Base-by-base conservation (phyloP, 1,140 invertebrate species). In the Listronotus bonariensis region DNA sequence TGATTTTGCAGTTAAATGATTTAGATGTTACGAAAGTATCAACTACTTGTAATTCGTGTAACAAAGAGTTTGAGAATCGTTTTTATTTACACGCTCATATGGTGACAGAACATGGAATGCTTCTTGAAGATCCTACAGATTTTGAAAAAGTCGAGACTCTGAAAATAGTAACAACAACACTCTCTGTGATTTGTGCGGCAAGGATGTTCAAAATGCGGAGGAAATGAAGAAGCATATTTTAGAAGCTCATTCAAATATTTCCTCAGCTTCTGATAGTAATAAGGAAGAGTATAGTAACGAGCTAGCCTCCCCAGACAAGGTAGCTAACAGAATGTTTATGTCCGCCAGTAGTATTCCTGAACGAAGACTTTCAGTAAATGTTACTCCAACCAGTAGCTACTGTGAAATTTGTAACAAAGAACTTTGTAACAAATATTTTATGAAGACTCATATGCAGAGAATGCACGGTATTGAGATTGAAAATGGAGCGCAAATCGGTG, bases 401-500 rank as follows among this genome's bases (percentile, higher is more conserved):
- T 99, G 98, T 80, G 96, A 98, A 77, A 97, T 99, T 62, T 99
- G 98, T 80, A 98, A 99, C 80, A 99, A 99, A 82, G 96, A 99
- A 79, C 80, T 98, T 34, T 99, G 97, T 81, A 99, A 99, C 82
- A 99, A 99, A 79, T 99, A 99, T 76, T 99, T 99, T 78, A 95
- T 99, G 89, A 96, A 98, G 77, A 99, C 96, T 0, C 97, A 99
- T 81, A 99, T 99, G 94, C 90, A 98, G 72, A 91, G 98, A 78
- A 98, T 99, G 92, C 97, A 99, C 79, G 96, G 96, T 12, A 97
- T 99, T 60, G 93, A 96, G 75, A 91, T 97, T 41, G 93, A 96
- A 79, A 92, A 92, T 73, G 92, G 91, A 0, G 90, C 92, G 0
- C 92, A 93, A 76, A 89, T 95, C 12, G 93, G 93, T 6, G 93